Evolutionary conservation across 2,113 vertebrate species (phyloP).

Genomic region (Cheilinus undulatus): DNA sequence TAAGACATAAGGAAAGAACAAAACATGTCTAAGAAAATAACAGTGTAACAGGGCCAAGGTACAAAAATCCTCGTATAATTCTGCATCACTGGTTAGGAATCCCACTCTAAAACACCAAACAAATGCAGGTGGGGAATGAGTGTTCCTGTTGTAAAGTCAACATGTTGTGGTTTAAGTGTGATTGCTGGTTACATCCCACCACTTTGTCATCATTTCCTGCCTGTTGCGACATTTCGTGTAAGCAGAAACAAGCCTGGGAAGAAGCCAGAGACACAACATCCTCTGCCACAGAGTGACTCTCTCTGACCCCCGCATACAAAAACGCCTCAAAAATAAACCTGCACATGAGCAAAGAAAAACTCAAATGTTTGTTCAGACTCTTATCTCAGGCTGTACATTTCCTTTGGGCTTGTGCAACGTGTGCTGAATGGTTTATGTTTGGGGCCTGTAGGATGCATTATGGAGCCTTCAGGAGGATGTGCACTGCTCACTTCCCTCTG

Average conservation of each 20-base stretch:
- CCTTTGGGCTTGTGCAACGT: conserved; percentile 59
- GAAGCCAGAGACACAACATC: conserved; percentile 71
- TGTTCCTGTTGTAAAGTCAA: neutral
- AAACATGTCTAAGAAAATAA: too few relatives aligned
- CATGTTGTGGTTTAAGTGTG: neutral
- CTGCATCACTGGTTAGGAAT: neutral
- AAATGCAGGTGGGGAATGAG: neutral
- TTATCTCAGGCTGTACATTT: conserved; percentile 72
- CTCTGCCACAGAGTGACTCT: conserved; percentile 44
- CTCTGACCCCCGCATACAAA: conserved; percentile 42
- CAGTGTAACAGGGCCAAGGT: too few relatives aligned
- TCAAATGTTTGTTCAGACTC: conserved; percentile 67
- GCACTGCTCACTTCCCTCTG: conserved; percentile 32
- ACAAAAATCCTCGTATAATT: neutral
- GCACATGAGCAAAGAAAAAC: conserved; percentile 34
- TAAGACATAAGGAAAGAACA: too few relatives aligned
- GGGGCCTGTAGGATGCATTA: conserved; percentile 57
- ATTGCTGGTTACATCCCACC: conserved; percentile 17
- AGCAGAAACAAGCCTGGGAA: conserved; percentile 70
- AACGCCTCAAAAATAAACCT: conserved; percentile 61
- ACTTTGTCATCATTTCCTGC: conserved; percentile 44
- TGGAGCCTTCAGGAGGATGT: conserved; percentile 41
- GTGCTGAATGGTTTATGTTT: conserved; percentile 56
- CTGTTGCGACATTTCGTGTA: conserved; percentile 62
- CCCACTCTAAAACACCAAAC: neutral